These are phyloP conservation scores for Bactericera cockerelli DNA, from an alignment of 1,140 invertebrate genomes.

Conservation along the genomic window DNA sequence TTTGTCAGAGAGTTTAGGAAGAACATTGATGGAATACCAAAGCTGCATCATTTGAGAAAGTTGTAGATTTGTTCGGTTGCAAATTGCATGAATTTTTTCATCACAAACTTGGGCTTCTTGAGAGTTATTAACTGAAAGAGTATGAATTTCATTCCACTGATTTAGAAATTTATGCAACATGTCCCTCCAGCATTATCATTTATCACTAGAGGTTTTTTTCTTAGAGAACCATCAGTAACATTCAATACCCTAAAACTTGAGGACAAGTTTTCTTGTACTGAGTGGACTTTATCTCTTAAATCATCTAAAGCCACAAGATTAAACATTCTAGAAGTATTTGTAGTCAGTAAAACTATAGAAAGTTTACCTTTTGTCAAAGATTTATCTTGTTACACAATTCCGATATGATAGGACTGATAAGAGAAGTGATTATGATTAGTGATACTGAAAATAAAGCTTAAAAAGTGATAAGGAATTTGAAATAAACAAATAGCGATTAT, in stretches of 20 bases:
- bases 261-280: neutral
- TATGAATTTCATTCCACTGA: neutral
- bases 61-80: neutral
- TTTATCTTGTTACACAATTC: too few species aligned
- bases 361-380: too few species aligned
- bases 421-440: too few species aligned
- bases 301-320: too few species aligned
- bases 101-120: neutral
- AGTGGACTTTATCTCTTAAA: neutral
- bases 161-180: neutral
- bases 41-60: neutral
- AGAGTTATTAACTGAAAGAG: neutral
- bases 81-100: neutral
- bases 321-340: too few species aligned
- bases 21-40: neutral
- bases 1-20: neutral
- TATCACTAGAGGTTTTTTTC: neutral
- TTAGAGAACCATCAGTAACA: neutral
- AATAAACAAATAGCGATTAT: too few species aligned
- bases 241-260: neutral
- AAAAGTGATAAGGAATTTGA: too few species aligned
- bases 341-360: too few species aligned
- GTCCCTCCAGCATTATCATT: neutral
- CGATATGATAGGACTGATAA: too few species aligned
- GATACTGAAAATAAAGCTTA: too few species aligned